These are phyloP conservation scores for Gnathonemus echidnorhynchus DNA, from an alignment of 2,113 vertebrate species.

Conservation along the genomic window DNA sequence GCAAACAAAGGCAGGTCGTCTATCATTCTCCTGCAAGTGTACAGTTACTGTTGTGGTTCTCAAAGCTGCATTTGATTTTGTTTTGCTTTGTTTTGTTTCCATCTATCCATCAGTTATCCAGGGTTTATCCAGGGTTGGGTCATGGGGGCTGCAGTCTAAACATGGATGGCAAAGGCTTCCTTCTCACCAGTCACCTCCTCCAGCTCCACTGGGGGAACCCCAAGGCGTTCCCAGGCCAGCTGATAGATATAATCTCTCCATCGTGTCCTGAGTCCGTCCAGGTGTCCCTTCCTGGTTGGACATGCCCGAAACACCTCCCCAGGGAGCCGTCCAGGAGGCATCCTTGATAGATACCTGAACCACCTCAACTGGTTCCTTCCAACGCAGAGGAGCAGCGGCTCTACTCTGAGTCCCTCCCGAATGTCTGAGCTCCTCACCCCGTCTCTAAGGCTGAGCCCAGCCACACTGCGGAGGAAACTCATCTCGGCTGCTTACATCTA, in stretches of 20 bases:
- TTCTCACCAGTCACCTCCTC: too few relatives aligned
- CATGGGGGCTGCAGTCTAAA: not conserved
- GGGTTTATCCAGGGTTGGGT: not conserved
- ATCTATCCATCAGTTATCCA: not conserved
- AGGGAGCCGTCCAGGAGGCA: too few relatives aligned
- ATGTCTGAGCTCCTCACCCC: not conserved
- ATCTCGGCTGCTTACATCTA: not conserved
- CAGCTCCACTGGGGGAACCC: too few relatives aligned
- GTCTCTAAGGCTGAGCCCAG: not conserved
- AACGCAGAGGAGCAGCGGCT: not conserved
- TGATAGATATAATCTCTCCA: too few relatives aligned
- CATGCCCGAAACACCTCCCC: too few relatives aligned
- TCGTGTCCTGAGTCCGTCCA: not conserved
- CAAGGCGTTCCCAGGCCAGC: too few relatives aligned
- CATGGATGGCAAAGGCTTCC: too few relatives aligned
- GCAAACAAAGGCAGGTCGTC: not conserved
- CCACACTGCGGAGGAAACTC: not conserved
- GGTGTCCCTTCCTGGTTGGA: not conserved
- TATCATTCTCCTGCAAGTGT: not conserved
- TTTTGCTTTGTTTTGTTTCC: not conserved
- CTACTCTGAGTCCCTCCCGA: not conserved
- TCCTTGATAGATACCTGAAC: not conserved
- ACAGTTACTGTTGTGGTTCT: not conserved
- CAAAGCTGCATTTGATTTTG: not conserved
- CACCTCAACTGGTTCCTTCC: not conserved